Evolutionary conservation across 1,140 invertebrate genomes (phyloP), one percentile per base, ranked within the genome.

Genomic region (Meloidogyne chitwoodi): DNA sequence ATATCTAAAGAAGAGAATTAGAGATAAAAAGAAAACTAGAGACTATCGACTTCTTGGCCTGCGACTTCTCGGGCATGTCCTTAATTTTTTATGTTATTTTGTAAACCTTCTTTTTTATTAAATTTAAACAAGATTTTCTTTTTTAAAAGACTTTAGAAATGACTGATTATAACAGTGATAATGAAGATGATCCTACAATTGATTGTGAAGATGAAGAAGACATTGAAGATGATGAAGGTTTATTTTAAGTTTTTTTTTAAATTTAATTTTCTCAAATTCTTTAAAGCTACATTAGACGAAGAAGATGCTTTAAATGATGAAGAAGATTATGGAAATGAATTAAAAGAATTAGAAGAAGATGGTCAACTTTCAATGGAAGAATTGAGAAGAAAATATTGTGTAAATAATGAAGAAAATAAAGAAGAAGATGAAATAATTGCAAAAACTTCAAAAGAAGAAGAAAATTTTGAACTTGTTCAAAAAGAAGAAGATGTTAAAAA

Each of bases 171-270:
- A 62, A 16, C 10, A 73, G 61, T n/a, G 70, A 61, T 27, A 62
- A 75, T 12, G 67, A 75, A 16, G 76, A 73, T 34, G 24, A 29
- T 29, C 48, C 22, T 14, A 72, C 34, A 19, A 41, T 68, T 14
- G 69, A 77, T 19, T 62, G 56, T 22, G 73, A 75, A 22, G 76
- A 63, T 38, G 76, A 77, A 22, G 72, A 62, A 34, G 73, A 27
- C 11, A 48, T 67, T 38, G 75, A 77, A 11, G 70, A 72, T 63
- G 70, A 73, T n/a, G 70, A 73, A 73, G 70, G 70, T 77, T 48
- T 48, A 22, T 22, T 75, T 48, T 29, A n/a, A 77, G 29, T 65
- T 62, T 29, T 34, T 41, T 19, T 16, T 75, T 12, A 31, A 66
- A 12, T 22, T 70, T 29, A 10, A 24, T n/a, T n/a, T n/a, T n/a